Percentiles rank a stretch among this genome's conserved stretches.
Conservation (phyloP, 2,113 vertebrate species). For the Eidolon helvum region DNA sequence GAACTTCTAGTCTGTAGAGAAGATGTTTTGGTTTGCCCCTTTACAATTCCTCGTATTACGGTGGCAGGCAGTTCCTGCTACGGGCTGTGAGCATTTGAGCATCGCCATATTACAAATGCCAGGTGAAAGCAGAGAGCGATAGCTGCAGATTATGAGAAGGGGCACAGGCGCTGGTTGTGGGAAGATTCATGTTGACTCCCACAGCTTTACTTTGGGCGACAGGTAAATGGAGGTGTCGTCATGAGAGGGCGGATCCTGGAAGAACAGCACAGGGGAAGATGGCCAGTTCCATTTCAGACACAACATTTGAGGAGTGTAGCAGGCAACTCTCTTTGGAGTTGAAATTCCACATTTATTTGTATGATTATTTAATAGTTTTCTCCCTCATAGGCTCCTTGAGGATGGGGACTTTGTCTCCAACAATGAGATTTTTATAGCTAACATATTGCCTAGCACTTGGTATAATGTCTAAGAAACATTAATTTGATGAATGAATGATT, state of each 20-base stretch:
- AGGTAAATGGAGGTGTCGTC: neutral
- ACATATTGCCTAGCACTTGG: neutral
- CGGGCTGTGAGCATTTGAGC: neutral
- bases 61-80: accelerated
- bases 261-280: too few relatives aligned
- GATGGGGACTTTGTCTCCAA: neutral
- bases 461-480: neutral
- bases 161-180: neutral
- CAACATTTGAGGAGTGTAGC: neutral
- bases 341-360: neutral
- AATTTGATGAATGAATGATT: neutral
- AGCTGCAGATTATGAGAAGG: neutral
- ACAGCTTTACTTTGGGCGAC: neutral
- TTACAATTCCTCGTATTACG: neutral
- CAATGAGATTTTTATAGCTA: neutral
- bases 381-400: neutral
- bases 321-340: neutral
- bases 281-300: neutral
- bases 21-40: neutral
- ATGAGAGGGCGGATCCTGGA: neutral
- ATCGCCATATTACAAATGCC: accelerated
- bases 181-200: neutral
- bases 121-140: neutral
- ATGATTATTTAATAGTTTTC: neutral
- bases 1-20: neutral